Evolutionary conservation across 2,113 vertebrate genomes (phyloP), one percentile per base, ranked within the genome.

Genomic region (Tenebrosternarchus preto): DNA sequence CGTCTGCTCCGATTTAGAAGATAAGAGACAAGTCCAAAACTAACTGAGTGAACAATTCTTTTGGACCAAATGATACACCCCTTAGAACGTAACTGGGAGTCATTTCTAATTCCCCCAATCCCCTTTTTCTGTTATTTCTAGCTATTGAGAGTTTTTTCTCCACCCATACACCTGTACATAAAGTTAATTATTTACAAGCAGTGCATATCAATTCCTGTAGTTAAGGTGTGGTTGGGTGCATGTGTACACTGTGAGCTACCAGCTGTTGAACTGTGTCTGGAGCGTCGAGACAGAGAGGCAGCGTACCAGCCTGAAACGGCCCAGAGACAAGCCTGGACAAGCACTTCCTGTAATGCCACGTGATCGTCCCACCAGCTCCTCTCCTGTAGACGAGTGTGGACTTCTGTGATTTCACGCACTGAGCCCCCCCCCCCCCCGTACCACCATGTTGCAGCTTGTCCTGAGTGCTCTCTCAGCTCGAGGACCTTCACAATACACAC

Each of bases 281-380:
- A 22, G 31, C 3, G 36, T 67, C 69, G 67, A 73, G 36, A 77
- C 60, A 59, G 24, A 27, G 24, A 20, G 53, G 27, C 43, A 16
- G 25, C 31, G 12, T 43, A 22, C 59, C 61, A 67, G 43, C 5
- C 3, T 0, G n/a, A 20, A 20, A 50, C 8, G 11, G 11, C 81
- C 24, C 78, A 24, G 15, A 81, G 77, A 75, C 89, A 89, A 87
- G 88, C 78, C 88, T 78, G 57, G 79, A 89, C 89, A 88, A 73
- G 46, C 80, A 87, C 85, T 83, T 78, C 80, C 79, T 77, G 82
- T 77, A 73, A 67, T 33, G 27, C 19, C 19, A 43, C 43, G 50
- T 29, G 67, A 74, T 67, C 43, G 60, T 73, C 29, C 70, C 60
- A 67, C 22, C 11, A 15, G 60, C 70, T 27, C 16, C 25, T 24